These are phyloP conservation scores for Chiridota heheva DNA, from an alignment of 35 echinoderm and acorn worm species.

Conservation along the genomic window DNA sequence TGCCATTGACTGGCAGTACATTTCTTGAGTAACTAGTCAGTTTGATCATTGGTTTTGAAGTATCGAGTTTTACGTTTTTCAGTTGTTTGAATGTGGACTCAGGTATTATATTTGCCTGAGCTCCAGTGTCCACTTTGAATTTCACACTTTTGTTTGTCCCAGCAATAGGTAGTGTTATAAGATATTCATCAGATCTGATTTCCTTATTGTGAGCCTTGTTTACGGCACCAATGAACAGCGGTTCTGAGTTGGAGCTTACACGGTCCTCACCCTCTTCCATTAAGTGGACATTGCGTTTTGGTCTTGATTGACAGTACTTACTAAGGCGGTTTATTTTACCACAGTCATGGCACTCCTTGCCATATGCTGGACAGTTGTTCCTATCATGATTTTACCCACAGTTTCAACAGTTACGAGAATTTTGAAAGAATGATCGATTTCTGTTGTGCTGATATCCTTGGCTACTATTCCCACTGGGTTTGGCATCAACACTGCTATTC, in stretches of 20 bases:
- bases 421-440: too few relatives aligned
- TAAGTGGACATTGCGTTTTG: not conserved
- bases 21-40: constrained; percentile 39
- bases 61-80: not conserved
- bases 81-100: constrained; percentile 14
- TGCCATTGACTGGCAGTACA: constrained; percentile 1
- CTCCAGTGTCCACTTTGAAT: constrained; percentile 13
- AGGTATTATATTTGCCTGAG: constrained; percentile 16
- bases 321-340: constrained; percentile 33
- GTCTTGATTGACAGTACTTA: not conserved
- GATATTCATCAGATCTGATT: not conserved
- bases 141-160: not conserved
- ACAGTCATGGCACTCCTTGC: constrained; percentile 38
- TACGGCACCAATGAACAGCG: constrained; percentile 4
- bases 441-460: too few relatives aligned
- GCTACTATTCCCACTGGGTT: too few relatives aligned
- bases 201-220: not conserved
- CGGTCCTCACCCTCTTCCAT: not conserved
- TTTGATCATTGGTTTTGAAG: not conserved
- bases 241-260: not conserved
- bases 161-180: not conserved
- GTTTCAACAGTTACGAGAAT: constrained; percentile 20
- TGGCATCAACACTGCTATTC: too few relatives aligned
- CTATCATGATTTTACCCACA: constrained; percentile 30
- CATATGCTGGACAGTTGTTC: constrained; percentile 23